Evolutionary conservation across 2,797 vertebrate genomes (phyloP), one percentile per base, ranked within the genome.

Genomic region (Oryzias dopingdopingensis): DNA sequence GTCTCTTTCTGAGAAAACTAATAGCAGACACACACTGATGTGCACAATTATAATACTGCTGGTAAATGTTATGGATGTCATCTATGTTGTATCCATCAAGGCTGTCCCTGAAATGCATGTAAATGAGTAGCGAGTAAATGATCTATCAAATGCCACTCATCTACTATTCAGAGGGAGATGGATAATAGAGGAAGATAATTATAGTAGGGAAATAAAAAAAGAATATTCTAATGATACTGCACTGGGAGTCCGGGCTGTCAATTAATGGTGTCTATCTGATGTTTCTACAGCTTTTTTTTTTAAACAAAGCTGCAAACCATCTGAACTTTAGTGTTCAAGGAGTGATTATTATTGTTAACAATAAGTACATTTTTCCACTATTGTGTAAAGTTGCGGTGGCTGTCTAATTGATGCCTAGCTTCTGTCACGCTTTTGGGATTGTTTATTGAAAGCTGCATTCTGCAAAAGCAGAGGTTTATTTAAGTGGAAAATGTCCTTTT

Each of bases 91-190:
- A 64, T 56, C 75, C 70, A 48, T 81, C 81, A 79, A 75, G 77
- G 61, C 76, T 50, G 64, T 67, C 70, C 56, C 73, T 82, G 73
- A 81, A 76, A 82, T 76, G 55, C 78, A 86, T 84, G 79, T 74
- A 81, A 87, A 84, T 87, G 79, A 87, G 79, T 62, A 15, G 58
- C 59, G 72, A 82, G 78, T 81, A 79, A 85, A 80, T 78, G 83
- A 86, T 84, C 74, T 76, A 86, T 86, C 79, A 82, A 79, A 86
- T 86, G 88, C 81, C 85, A 86, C 81, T 89, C 81, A 83, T 86
- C 73, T 56, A 66, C 76, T 61, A 74, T 84, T 87, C 84, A 85
- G 72, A 78, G 78, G 76, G 61, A 77, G 73, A 81, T 50, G 63
- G 85, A 85, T 88, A 86, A 86, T 85, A 79, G 71, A 79, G 63